Evolutionary conservation across 2,888 invertebrate genomes (phyloP), one percentile per base, ranked within the genome.

Genomic region (Euphydryas editha): DNA sequence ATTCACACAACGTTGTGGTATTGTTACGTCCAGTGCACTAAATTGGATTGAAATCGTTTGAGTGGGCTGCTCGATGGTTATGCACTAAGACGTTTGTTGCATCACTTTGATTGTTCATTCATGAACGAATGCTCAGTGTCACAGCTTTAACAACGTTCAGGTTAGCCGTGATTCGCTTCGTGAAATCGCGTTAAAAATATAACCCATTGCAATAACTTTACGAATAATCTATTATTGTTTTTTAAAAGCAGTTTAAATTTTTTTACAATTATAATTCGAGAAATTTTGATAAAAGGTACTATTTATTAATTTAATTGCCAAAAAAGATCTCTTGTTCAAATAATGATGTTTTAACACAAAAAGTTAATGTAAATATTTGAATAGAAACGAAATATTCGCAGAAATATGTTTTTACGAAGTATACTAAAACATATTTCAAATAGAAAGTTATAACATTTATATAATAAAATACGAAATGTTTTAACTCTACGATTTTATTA

Each of bases 101-200:
- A 65, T 62, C 75, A 65, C 81, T 80, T 79, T 79, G 80, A 82
- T 77, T 76, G 75, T 59, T 80, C 78, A 78, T 75, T 78, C 80
- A 78, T 76, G 71, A 77, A 76, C 69, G 62, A 71, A 72, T 71
- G 68, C 62, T 62, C 69, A 55, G 65, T 63, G 69, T 62, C 65
- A 65, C 24, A 62, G 58, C 51, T 57, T 60, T 49, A 65, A 62
- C 62, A 65, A 44, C 59, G 65, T 54, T 57, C 57, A 39, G 44
- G 62, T 24, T 60, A 55, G 30, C 42, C 44, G 30, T 66, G 57
- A 42, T 57, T 58, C 46, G 59, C 51, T 44, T 39, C 13, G 36
- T 59, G 30, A 55, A 60, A 59, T 58, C 24, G 39, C 44, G 44
- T 44, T 21, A 13, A 36, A 15, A 46, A n/a, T 46, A 46, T 17